phyloP scores from a whole-genome alignment of 2,888 invertebrate genomes.

The Apamea anceps region DNA sequence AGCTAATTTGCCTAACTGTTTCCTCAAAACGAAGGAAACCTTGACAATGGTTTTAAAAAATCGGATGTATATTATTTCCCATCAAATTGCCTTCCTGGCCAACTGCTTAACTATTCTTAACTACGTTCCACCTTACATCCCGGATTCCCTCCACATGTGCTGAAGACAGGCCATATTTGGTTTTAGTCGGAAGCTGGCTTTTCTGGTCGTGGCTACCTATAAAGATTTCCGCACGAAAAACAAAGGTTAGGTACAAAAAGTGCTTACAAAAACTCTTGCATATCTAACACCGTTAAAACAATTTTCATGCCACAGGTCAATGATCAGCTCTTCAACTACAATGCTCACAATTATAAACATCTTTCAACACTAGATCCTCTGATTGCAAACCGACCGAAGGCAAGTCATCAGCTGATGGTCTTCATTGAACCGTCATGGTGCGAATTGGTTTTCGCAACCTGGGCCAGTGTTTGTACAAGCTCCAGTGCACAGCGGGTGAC shows the following conservation, averaged over 20 bases:
- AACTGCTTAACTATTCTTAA: background rate
- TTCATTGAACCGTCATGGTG: conserved; percentile 58
- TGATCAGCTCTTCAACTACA: conserved; percentile 19
- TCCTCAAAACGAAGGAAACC: conserved; percentile 29
- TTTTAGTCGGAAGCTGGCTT: background rate
- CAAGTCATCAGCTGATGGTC: conserved; percentile 47
- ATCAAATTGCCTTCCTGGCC: conserved; percentile 6
- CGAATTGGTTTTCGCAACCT: conserved; percentile 56
- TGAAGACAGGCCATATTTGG: background rate
- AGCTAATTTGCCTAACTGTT: conserved; percentile 20
- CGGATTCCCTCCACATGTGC: background rate
- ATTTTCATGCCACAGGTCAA: conserved; percentile 15
- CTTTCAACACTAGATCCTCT: conserved; percentile 32
- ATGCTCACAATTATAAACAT: conserved; percentile 6
- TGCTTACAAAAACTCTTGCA: background rate
- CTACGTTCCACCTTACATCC: background rate
- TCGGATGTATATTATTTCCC: conserved; percentile 13
- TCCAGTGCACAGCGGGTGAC: conserved; percentile 60
- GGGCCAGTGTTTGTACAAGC: conserved; percentile 49
- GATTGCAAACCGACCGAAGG: conserved; percentile 29
- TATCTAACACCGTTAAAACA: conserved; percentile 5
- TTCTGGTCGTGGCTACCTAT: background rate
- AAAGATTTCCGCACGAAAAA: background rate
- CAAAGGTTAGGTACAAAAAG: background rate
- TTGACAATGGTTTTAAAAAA: conserved; percentile 32